Evolutionary conservation across 2,888 invertebrate species (phyloP), one percentile per base, ranked within the genome.

Genomic region (Encarsia formosa): DNA sequence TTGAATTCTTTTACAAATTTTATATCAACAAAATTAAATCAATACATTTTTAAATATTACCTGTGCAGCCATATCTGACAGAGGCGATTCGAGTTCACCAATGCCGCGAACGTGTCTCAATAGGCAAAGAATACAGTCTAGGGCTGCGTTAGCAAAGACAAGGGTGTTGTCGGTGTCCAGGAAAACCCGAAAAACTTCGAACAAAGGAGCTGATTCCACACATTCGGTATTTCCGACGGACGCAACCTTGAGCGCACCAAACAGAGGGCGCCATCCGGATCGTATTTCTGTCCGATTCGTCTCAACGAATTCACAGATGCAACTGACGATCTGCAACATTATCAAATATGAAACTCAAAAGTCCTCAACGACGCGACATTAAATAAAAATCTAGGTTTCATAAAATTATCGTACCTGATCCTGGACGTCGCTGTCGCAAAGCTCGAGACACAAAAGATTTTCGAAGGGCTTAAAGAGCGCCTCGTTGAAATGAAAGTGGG

Each of bases 401-500:
- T n/a, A n/a, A n/a, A n/a, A n/a, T n/a, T n/a, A n/a, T 20, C 50
- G 58, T 54, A 70, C 72, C 62, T 74, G 73, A 56, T 74, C 90
- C 78, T 94, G 93, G 34, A 95, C 91, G 73, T 97, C 96, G 52
- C 87, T 83, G 73, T 95, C 94, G 71, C 95, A 95, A 9, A 93
- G 79, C 69, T 97, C 96, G 65, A 95, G 81, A 70, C 94, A 95
- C 1, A 97, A 78, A 34, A 97, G 81, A 69, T 94, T 95, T 75
- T 97, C 95, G 70, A 95, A 95, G 0, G 96, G 95, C 68, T 96
- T 95, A 61, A 96, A 84, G 8, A 96, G 78, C 0, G 93, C 91
- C 73, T 96, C 96, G 70, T 96, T 94, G 72, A 96, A 93, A 71
- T 96, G 95, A 75, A 95, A 96, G 75, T 95, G 91, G 0, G 93